phyloP scores from a whole-genome alignment of 2,113 vertebrate species.

The Hippolais icterina region DNA sequence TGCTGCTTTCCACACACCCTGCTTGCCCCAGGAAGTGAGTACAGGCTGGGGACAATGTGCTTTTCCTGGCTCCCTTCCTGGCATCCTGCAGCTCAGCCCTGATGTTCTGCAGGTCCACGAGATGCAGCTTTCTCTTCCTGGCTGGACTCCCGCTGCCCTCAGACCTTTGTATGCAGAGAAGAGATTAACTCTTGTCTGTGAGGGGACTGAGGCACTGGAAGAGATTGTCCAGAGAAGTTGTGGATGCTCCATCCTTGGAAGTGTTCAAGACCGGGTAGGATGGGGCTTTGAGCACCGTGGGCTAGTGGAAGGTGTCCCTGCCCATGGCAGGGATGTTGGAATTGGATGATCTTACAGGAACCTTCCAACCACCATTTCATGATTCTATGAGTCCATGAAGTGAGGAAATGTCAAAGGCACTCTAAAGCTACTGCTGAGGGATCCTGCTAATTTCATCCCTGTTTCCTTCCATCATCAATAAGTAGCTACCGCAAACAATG shows the following conservation, averaged over 20 bases:
- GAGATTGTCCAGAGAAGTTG: not conserved
- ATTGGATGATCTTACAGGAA: not conserved
- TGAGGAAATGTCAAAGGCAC: not conserved
- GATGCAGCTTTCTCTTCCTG: rapidly evolving
- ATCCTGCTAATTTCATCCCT: not conserved
- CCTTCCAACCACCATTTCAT: not conserved
- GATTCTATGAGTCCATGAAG: not conserved
- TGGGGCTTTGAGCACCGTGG: not conserved
- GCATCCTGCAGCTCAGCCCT: not conserved
- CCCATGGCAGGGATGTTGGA: not conserved
- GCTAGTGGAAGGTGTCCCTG: not conserved
- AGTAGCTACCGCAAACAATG: not conserved
- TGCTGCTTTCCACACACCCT: not conserved
- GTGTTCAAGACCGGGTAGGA: not conserved
- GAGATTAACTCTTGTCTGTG: not conserved
- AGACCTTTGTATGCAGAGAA: not conserved
- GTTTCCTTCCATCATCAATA: not conserved
- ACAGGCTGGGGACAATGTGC: not conserved
- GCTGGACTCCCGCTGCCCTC: not conserved
- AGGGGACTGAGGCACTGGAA: not conserved
- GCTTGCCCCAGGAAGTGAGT: not conserved
- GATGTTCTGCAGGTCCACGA: rapidly evolving
- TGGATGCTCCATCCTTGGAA: not conserved
- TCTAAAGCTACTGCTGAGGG: not conserved
- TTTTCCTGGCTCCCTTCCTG: not conserved